Percentiles rank a stretch among this genome's conserved stretches.
These are phyloP conservation scores for Oreonectes daqikongensis DNA, from an alignment of 2,797 vertebrate genomes.

Conservation along the genomic window DNA sequence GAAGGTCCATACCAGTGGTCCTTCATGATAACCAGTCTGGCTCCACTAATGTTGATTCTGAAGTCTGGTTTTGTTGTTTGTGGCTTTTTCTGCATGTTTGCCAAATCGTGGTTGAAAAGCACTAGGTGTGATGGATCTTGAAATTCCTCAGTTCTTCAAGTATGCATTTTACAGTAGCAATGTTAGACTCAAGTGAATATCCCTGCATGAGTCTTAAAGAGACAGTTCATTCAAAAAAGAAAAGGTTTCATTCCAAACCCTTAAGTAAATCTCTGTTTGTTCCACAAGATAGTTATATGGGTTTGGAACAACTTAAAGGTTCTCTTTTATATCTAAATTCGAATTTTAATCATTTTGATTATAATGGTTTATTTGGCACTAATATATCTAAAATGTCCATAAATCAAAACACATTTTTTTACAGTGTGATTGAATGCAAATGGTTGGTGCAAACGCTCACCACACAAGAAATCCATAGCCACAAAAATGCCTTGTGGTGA, in stretches of 20 bases:
- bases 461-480: slow-evolving; percentile 57
- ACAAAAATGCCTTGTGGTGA: slow-evolving; percentile 69
- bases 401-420: neutral
- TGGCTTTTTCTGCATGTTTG: slow-evolving; percentile 1
- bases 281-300: neutral
- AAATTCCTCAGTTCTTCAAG: neutral
- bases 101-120: slow-evolving; percentile 1
- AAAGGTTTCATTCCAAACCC: neutral
- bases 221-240: neutral
- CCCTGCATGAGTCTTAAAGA: neutral
- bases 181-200: neutral
- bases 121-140: neutral
- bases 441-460: neutral
- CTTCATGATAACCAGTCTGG: slow-evolving; percentile 11
- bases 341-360: no score
- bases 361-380: neutral
- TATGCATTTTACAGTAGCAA: neutral
- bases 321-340: no score
- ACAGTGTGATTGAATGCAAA: slow-evolving; percentile 3
- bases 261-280: neutral
- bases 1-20: slow-evolving; percentile 28
- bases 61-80: slow-evolving; percentile 11
- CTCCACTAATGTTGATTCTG: neutral
- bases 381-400: neutral
- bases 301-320: neutral